Conservation (phyloP, 2,113 vertebrate species). For the Accipiter virgatus region DNA sequence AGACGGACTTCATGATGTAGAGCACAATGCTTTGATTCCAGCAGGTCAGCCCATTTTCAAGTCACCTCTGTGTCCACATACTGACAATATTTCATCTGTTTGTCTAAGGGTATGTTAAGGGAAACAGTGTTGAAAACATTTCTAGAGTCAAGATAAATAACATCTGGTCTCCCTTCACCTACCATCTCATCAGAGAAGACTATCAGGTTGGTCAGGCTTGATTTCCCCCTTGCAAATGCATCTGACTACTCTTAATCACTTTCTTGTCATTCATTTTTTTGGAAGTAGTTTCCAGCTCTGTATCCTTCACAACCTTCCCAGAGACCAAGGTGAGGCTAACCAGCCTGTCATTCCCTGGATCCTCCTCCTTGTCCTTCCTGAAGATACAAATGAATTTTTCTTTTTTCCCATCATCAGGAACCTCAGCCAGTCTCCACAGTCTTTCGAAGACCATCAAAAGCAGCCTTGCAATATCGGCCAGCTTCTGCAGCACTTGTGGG, state of each 20-base stretch:
- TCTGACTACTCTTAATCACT: neutral
- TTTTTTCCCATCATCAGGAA: neutral
- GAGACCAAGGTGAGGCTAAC: neutral
- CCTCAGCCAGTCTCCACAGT: neutral
- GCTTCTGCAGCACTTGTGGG: neutral
- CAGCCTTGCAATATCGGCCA: accelerated
- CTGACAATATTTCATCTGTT: neutral
- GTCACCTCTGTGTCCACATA: neutral
- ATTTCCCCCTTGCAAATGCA: neutral
- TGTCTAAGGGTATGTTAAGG: neutral
- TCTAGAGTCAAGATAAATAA: neutral
- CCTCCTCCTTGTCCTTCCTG: neutral
- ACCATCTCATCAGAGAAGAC: neutral
- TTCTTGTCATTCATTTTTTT: neutral
- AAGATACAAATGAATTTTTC: neutral
- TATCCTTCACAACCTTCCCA: neutral
- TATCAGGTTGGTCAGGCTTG: neutral
- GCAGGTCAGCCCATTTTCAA: neutral
- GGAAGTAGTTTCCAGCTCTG: neutral
- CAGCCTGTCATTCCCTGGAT: neutral
- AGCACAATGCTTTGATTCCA: neutral
- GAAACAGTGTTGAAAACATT: neutral
- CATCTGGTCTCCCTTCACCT: neutral
- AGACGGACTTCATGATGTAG: neutral
- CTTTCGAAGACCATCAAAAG: neutral